Base-by-base conservation (phyloP, 2,888 invertebrate species). In the Auanema freiburgensis region DNA sequence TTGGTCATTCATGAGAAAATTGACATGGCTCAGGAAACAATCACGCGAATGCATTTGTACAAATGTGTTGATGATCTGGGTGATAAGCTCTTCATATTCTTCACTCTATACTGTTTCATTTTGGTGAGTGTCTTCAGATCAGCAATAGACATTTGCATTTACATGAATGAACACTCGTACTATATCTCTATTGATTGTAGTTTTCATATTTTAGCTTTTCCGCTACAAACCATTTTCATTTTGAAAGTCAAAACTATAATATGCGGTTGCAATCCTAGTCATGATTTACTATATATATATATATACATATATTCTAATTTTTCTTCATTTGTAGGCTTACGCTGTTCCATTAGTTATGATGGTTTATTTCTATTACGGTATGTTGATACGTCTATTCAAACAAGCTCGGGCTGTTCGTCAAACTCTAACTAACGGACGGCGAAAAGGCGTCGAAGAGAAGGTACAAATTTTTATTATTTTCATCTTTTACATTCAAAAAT, bases 301-400 rank as follows among this genome's bases (percentile, higher is more conserved):
- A 33, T 5, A 33, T 8, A 3, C 8, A 33, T 33, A 33, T 33
- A 33, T 33, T 40, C 11, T 57, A 21, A 58, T 16, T 33, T 44
- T 56, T 59, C n/a, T 43, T 11, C n/a, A n/a, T 21, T 49, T 70
- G 55, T 54, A 76, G 76, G 76, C 72, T 33, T 78, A 73, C 66
- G 65, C 76, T 55, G 64, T 81, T 51, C 82, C 81, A 8, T 66
- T 82, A 44, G 56, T 78, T 16, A 69, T 81, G 21, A 80, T 82
- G 65, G 71, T 79, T 56, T 71, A 78, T 59, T 82, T 83, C 67
- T 82, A 82, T 67, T 78, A 77, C 51, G 69, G 75, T 42, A 83
- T 82, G 81, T 65, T 82, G 54, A 59, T 71, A 4, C 65, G 76
- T 24, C 68, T 82, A 40, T 75, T 79, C 63, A 70, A 71, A 42